Percentiles rank a stretch among this genome's conserved stretches.
Evolutionary conservation across 2,888 invertebrate species (phyloP).

Genomic region (Baronia brevicornis): DNA sequence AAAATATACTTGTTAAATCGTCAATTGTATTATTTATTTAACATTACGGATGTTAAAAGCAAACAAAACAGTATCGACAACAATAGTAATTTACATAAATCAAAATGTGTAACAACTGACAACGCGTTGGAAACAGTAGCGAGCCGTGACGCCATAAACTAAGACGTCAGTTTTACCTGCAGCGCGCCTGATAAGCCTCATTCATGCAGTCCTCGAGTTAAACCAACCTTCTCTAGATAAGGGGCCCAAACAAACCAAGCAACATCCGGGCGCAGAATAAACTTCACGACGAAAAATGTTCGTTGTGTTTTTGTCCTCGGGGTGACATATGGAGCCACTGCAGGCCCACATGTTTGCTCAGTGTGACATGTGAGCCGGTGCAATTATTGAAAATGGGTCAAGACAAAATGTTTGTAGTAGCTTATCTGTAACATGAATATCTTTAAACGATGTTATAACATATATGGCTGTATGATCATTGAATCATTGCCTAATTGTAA

Average conservation of each 20-base stretch:
- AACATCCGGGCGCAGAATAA: conserved; percentile 59
- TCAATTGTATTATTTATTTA: neutral
- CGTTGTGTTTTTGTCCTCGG: conserved; percentile 32
- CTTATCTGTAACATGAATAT: no score
- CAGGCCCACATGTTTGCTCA: conserved; percentile 17
- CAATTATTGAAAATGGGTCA: neutral
- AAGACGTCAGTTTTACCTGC: conserved; percentile 46
- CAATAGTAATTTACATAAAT: conserved; percentile 15
- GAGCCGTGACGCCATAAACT: conserved; percentile 40
- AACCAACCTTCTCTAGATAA: conserved; percentile 46
- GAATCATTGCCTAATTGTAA: no score
- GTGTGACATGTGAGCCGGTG: conserved; percentile 7
- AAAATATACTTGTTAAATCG: no score
- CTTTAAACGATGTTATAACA: no score
- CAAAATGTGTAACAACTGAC: conserved; percentile 1
- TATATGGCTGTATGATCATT: no score
- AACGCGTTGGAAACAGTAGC: conserved; percentile 44
- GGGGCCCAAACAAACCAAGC: conserved; percentile 41
- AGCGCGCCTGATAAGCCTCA: conserved; percentile 46
- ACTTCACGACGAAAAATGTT: conserved; percentile 30
- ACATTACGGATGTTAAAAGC: neutral
- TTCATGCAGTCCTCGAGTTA: conserved; percentile 35
- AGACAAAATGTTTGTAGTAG: neutral
- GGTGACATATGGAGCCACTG: conserved; percentile 39
- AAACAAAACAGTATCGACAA: conserved; percentile 8